phyloP scores from a whole-genome alignment of 1,140 invertebrate genomes.

The Cherax destructor region DNA sequence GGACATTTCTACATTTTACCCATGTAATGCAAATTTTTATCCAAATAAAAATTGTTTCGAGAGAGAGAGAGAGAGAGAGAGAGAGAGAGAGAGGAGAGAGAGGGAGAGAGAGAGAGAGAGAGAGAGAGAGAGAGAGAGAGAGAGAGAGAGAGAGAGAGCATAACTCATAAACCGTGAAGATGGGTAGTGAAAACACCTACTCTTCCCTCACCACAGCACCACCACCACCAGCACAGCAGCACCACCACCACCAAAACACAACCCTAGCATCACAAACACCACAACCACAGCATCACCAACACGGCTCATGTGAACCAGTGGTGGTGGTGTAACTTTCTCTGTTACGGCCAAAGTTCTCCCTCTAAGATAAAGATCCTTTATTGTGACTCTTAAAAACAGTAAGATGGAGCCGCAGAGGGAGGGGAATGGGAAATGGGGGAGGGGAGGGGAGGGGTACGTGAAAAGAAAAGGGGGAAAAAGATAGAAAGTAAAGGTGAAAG shows the following conservation, averaged over 20 bases:
- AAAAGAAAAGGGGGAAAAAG: too few species aligned
- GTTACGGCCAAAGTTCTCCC: not conserved
- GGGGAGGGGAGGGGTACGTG: too few species aligned
- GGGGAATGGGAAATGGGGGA: not conserved
- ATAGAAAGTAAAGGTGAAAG: too few species aligned
- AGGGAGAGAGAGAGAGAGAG: not conserved
- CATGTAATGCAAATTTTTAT: too few species aligned
- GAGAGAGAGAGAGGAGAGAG: not conserved
- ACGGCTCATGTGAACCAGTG: not conserved
- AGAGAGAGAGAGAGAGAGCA: not conserved
- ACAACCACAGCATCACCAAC: not conserved
- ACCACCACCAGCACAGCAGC: too few species aligned
- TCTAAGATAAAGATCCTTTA: constrained; percentile 1
- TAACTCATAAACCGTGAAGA: too few species aligned
- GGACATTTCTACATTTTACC: too few species aligned
- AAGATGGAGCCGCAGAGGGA: not conserved
- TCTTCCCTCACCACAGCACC: too few species aligned
- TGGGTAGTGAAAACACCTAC: too few species aligned
- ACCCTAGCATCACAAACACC: not conserved
- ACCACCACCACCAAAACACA: too few species aligned
- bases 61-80: too few species aligned
- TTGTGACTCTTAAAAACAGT: not conserved
- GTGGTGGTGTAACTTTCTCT: not conserved
- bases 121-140: constrained; percentile 2
- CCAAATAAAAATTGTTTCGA: too few species aligned